Evolutionary conservation across 2,113 vertebrate species (phyloP), one percentile per base, ranked within the genome.

Genomic region (Dipodomys spectabilis): DNA sequence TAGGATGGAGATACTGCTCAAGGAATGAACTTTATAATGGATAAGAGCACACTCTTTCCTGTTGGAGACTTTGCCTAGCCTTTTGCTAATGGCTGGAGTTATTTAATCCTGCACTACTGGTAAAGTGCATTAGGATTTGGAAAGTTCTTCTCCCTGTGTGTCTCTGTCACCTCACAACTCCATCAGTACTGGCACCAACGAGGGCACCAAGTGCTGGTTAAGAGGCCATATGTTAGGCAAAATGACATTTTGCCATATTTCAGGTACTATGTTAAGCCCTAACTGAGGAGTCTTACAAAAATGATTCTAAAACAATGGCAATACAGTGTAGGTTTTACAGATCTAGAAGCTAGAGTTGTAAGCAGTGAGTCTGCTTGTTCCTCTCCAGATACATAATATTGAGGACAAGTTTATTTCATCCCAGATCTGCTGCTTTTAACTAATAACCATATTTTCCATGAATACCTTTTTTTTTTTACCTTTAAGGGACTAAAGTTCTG

Each of bases 201-300:
- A 84, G 32, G 11, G 60, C 62, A 82, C 27, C 22, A 32, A 62
- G 71, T 86, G n/a, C 74, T 57, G 53, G 15, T 57, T 57, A 57
- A 16, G 15, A 15, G 53, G 12, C 53, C 86, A 12, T 6, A 57
- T 53, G 62, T 49, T 82, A 67, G 45, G 9, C 3, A 86, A 94
- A 93, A 68, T 88, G 12, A 22, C 60, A 82, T 64, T 81, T 77
- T 62, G 13, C 80, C 11, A 91, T 45, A 69, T 93, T 88, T 74
- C 23, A 93, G 35, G 12, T 4, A 25, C n/a, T 80, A 19, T 82
- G 11, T 49, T 22, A 90, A 94, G 82, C 10, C 7, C 39, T 81
- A 10, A 35, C 19, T 65, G 30, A 67, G 23, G 71, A 69, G 1
- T 75, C 60, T 81, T 82, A 32, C 3, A 49, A 64, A 49, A 80